Evolutionary conservation across 2,888 invertebrate species (phyloP).

Genomic region (Callimorpha dominula): DNA sequence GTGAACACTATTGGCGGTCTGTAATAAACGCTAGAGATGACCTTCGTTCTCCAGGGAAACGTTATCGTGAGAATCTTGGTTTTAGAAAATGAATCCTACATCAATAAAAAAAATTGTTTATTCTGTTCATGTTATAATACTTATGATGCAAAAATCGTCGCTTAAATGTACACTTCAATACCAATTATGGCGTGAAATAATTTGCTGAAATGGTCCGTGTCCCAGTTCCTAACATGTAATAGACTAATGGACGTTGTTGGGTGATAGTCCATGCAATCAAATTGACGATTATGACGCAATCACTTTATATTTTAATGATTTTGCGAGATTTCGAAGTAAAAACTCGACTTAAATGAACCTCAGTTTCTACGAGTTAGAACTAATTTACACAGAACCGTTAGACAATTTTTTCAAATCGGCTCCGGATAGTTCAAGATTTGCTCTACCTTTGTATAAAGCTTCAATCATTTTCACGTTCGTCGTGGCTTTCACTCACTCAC

Average conservation of each 20-base stretch:
- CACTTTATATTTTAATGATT: conserved; percentile 35
- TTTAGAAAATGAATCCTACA: conserved; percentile 34
- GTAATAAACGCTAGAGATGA: conserved; percentile 67
- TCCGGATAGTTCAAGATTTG: conserved; percentile 10
- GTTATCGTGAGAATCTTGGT: conserved; percentile 61
- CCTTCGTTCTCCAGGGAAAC: conserved; percentile 54
- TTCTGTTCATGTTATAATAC: background rate
- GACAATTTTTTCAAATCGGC: conserved; percentile 10
- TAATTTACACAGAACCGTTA: background rate
- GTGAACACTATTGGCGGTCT: conserved; percentile 67
- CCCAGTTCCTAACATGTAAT: conserved; percentile 49
- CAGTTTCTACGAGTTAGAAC: background rate
- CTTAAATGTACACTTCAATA: conserved; percentile 36
- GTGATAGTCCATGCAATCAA: conserved; percentile 24
- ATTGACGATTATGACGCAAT: conserved; percentile 41
- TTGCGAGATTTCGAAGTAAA: conserved; percentile 31
- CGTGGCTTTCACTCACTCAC: conserved; percentile 34
- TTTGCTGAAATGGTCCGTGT: conserved; percentile 57
- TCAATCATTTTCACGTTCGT: conserved; percentile 42
- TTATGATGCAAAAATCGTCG: conserved; percentile 18
- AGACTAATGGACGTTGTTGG: conserved; percentile 48
- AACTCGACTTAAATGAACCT: background rate
- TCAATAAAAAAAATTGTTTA: conserved; percentile 17
- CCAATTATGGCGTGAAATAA: conserved; percentile 32
- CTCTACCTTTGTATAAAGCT: conserved; percentile 24